Conservation (phyloP, 2,113 vertebrate species). For the Tinamus guttatus region DNA sequence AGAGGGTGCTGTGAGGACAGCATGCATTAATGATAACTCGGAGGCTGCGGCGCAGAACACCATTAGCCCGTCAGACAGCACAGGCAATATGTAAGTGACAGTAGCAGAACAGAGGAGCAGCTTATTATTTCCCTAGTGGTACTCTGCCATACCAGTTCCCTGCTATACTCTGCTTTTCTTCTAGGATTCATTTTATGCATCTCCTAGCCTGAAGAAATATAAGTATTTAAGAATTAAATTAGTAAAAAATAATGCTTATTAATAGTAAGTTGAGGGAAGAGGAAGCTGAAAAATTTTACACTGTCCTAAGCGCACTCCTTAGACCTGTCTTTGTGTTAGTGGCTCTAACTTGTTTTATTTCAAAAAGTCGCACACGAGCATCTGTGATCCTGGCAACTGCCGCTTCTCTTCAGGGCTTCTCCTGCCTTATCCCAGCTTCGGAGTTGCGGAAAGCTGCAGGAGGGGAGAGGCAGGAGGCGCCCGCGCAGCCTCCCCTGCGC, state of each 20-base stretch:
- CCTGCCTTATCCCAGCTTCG: not conserved
- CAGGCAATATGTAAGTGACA: slow-evolving; percentile 47
- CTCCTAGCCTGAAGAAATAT: not conserved
- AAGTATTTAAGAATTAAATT: not conserved
- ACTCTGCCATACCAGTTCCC: not conserved
- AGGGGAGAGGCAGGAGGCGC: not conserved
- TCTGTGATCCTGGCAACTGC: not conserved
- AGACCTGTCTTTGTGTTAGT: not conserved
- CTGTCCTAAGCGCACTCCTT: not conserved
- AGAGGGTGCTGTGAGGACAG: slow-evolving; percentile 30
- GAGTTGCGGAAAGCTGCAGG: not conserved
- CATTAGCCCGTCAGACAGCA: slow-evolving; percentile 42
- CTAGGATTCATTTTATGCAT: not conserved
- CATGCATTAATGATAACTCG: slow-evolving; percentile 59
- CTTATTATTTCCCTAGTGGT: slow-evolving; percentile 8
- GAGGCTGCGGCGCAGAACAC: slow-evolving; percentile 16
- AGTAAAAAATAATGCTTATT: not conserved
- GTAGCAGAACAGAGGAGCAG: slow-evolving; percentile 20
- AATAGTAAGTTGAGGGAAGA: not conserved
- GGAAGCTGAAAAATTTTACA: not conserved
- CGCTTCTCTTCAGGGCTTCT: not conserved
- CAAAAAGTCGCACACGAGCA: not conserved
- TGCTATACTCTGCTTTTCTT: not conserved
- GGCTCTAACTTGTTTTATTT: not conserved
- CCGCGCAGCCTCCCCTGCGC: no score